phyloP scores from a whole-genome alignment of 2,113 vertebrate genomes.

The Columba janthina region DNA sequence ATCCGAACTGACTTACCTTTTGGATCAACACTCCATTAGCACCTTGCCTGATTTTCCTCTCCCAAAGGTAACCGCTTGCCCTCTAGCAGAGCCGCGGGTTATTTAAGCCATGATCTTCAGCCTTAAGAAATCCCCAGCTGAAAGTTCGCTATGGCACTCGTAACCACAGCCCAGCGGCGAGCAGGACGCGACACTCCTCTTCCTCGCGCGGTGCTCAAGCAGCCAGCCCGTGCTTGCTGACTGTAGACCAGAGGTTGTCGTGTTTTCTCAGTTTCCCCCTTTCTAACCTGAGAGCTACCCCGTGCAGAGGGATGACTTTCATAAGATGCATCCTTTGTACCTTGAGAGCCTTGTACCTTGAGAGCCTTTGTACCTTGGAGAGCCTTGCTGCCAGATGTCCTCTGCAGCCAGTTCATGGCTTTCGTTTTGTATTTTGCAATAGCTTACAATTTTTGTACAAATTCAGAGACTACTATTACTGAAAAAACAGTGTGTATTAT shows the following conservation, averaged over 20 bases:
- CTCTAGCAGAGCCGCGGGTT: background rate
- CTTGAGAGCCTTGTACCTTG: no score
- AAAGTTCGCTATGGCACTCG: background rate
- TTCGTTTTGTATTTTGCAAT: background rate
- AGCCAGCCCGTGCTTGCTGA: background rate
- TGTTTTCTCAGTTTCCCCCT: constrained; percentile 12
- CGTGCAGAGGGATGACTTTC: background rate
- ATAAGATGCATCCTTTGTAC: background rate
- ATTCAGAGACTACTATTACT: background rate
- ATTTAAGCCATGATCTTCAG: background rate
- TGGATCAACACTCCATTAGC: background rate
- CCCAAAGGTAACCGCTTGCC: background rate
- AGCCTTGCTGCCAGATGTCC: constrained; percentile 43
- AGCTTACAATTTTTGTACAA: background rate
- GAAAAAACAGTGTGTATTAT: background rate
- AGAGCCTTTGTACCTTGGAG: no score
- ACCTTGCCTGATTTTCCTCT: background rate
- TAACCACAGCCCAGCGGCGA: constrained; percentile 25
- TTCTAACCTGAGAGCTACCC: background rate
- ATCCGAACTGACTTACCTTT: background rate
- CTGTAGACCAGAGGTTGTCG: background rate
- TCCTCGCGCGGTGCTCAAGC: fast-evolving
- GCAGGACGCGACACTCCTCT: background rate
- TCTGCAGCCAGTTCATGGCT: background rate
- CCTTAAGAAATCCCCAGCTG: constrained; percentile 1